A percentile compares a stretch with the other conserved stretches of the same genome.
Conservation (phyloP, 2,113 vertebrate genomes). For the Engystomops pustulosus region DNA sequence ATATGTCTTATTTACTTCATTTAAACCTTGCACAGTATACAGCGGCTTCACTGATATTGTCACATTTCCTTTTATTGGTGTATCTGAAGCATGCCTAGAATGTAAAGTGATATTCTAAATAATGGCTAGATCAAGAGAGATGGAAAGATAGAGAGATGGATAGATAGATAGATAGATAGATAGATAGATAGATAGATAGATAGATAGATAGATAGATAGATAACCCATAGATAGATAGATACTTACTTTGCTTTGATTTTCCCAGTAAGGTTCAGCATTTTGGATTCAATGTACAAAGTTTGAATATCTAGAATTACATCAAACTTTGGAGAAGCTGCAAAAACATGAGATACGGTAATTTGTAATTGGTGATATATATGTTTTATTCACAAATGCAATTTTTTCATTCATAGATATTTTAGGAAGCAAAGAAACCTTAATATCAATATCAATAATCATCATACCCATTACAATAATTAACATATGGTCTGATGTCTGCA, state of each 20-base stretch:
- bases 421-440: no score
- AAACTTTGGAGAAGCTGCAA: slow-evolving; percentile 72
- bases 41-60: slow-evolving; percentile 59
- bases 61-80: slow-evolving; percentile 69
- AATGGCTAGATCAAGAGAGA: background rate
- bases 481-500: no score
- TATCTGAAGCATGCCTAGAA: slow-evolving; percentile 71
- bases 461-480: background rate
- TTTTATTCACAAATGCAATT: background rate
- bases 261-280: slow-evolving; percentile 60
- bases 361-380: background rate
- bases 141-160: background rate
- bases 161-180: slow-evolving; percentile 19
- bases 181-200: slow-evolving; percentile 16
- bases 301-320: slow-evolving; percentile 66
- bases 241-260: slow-evolving; percentile 71
- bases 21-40: background rate
- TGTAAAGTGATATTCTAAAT: background rate
- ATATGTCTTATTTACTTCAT: slow-evolving; percentile 22
- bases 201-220: background rate
- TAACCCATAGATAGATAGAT: background rate
- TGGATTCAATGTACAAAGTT: slow-evolving; percentile 49
- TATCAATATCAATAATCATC: background rate
- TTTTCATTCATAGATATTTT: no score
- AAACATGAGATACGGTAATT: background rate